Percentiles rank a stretch among this genome's conserved stretches.
These are phyloP conservation scores for Pelosia muscerda DNA, from an alignment of 2,888 invertebrate species.

Conservation along the genomic window DNA sequence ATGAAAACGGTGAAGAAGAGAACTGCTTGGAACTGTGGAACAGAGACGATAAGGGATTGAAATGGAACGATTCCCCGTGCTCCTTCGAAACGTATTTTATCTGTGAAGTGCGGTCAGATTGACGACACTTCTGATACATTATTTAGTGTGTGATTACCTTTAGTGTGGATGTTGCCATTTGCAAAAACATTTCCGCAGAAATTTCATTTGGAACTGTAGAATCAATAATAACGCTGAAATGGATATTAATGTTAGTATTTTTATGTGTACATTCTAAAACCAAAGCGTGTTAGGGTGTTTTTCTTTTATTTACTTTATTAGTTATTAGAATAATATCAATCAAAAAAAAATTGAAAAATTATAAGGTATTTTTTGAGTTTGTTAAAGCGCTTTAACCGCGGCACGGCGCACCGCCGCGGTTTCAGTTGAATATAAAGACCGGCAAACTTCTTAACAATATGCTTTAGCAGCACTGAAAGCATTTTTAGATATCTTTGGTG, in stretches of 20 bases:
- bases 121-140: constrained; percentile 51
- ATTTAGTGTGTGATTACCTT: constrained; percentile 58
- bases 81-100: constrained; percentile 97
- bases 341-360: background rate
- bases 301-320: constrained; percentile 16
- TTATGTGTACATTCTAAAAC: constrained; percentile 19
- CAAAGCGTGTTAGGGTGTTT: constrained; percentile 22
- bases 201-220: constrained; percentile 9
- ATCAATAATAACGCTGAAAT: constrained; percentile 7
- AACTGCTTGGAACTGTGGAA: constrained; percentile 97
- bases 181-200: constrained; percentile 34
- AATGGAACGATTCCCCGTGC: constrained; percentile 98
- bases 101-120: constrained; percentile 92
- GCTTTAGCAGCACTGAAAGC: no score
- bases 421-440: background rate
- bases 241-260: constrained; percentile 2
- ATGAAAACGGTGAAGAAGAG: constrained; percentile 97
- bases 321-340: background rate
- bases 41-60: constrained; percentile 95
- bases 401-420: background rate
- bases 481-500: no score
- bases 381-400: constrained; percentile 8
- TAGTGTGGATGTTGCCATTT: constrained; percentile 65
- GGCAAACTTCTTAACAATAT: no score
- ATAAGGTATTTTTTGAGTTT: constrained; percentile 14